Percentiles rank a stretch among this genome's conserved stretches.
These are phyloP conservation scores for Gallinago stenura DNA, from an alignment of 2,797 vertebrate species.

Conservation along the genomic window DNA sequence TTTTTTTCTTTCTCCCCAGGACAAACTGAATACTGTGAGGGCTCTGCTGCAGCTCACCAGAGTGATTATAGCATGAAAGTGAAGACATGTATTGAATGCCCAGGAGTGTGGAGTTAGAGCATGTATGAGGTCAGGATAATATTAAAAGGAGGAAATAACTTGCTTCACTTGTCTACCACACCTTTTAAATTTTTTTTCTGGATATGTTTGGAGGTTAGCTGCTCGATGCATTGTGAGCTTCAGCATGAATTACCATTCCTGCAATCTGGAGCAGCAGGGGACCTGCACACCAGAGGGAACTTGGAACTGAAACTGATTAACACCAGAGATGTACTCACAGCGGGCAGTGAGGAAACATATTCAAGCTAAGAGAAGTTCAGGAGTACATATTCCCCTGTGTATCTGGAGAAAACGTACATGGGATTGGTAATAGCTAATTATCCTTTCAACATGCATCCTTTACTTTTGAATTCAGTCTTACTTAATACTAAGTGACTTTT, in stretches of 20 bases:
- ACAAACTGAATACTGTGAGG: not conserved
- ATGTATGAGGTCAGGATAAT: not conserved
- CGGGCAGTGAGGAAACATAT: not conserved
- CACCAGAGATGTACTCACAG: not conserved
- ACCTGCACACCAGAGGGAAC: not conserved
- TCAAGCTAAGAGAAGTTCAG: conserved; percentile 4
- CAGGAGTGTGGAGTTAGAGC: not conserved
- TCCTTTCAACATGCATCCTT: not conserved
- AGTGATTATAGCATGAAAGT: not conserved
- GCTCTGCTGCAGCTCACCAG: not conserved
- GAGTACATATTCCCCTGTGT: not conserved
- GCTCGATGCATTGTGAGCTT: not conserved
- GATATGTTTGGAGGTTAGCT: not conserved
- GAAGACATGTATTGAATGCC: not conserved
- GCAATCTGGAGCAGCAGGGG: not conserved
- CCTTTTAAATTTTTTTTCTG: not conserved
- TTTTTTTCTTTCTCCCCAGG: not conserved
- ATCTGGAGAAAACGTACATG: not conserved
- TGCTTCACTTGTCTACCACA: not conserved
- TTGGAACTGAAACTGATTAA: conserved; percentile 28
- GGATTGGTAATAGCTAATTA: conserved; percentile 15
- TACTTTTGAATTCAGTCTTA: not conserved
- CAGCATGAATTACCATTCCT: not conserved
- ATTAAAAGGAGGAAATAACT: not conserved
- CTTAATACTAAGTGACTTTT: not conserved